Conservation (phyloP, 2,113 vertebrate species). For the Salvelinus sp. region DNA sequence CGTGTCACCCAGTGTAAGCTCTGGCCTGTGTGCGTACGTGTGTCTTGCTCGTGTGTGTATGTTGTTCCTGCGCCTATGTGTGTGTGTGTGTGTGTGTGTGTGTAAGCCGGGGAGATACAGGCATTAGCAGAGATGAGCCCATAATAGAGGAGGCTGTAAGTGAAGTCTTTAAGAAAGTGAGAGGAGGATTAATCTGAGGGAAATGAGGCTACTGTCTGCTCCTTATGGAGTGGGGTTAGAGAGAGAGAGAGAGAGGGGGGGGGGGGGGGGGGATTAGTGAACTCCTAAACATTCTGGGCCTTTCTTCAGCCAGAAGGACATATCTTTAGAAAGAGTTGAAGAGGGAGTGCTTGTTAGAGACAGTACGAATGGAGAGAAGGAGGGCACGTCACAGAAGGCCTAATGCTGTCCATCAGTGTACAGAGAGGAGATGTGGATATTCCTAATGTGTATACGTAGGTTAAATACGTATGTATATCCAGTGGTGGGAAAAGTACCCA, state of each 20-base stretch:
- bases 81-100: slow-evolving; percentile 38
- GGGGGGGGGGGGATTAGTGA: slow-evolving; percentile 57
- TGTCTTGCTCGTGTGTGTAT: no score
- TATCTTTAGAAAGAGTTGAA: slow-evolving; percentile 44
- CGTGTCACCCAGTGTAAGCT: not conserved
- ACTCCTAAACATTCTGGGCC: slow-evolving; percentile 38
- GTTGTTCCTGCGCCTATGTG: not conserved
- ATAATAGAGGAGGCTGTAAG: slow-evolving; percentile 73
- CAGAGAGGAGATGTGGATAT: not conserved
- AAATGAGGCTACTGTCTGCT: slow-evolving; percentile 68
- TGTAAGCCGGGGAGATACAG: slow-evolving; percentile 68
- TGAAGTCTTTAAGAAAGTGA: slow-evolving; percentile 77
- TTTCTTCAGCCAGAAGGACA: slow-evolving; percentile 46
- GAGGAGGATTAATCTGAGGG: slow-evolving; percentile 69
- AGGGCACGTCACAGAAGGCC: slow-evolving; percentile 41
- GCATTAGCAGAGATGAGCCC: slow-evolving; percentile 71
- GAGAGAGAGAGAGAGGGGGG: slow-evolving; percentile 3
- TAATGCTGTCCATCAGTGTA: not conserved
- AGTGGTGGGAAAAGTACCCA: no score
- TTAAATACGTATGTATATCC: slow-evolving; percentile 11
- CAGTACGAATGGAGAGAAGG: slow-evolving; percentile 33
- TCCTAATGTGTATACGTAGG: slow-evolving; percentile 8
- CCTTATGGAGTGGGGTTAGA: slow-evolving; percentile 51
- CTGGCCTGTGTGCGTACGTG: slow-evolving; percentile 6
- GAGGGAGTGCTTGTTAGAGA: slow-evolving; percentile 24